Evolutionary conservation across 2,888 invertebrate species (phyloP).

Genomic region (Parochlus steinenii): DNA sequence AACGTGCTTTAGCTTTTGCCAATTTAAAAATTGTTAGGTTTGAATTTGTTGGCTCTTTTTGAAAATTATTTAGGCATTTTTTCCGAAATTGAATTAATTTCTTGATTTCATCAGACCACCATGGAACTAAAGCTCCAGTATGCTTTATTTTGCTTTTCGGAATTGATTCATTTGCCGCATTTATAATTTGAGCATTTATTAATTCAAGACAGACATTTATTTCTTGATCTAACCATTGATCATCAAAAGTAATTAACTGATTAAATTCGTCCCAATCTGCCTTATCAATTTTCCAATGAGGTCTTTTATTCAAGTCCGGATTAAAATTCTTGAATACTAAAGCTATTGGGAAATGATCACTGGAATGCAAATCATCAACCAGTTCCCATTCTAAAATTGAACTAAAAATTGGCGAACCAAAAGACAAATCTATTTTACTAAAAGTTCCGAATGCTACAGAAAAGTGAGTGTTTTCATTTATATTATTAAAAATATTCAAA

Average conservation of each 20-base stretch:
- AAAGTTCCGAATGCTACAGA: conserved; percentile 5
- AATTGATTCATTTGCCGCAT: not conserved
- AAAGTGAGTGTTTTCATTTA: no score
- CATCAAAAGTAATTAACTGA: no score
- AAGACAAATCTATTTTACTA: conserved; percentile 4
- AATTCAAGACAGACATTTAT: no score
- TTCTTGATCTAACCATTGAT: no score
- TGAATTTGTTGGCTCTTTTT: no score
- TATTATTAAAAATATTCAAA: conserved; percentile 9
- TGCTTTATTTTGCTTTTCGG: no score
- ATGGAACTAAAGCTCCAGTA: not conserved
- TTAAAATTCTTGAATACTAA: no score
- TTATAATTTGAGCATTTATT: not conserved
- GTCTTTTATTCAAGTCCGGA: no score
- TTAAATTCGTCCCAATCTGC: no score
- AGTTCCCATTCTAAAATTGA: conserved; percentile 7
- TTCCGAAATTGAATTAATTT: not conserved
- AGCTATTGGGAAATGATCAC: conserved; percentile 11
- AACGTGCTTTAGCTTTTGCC: conserved; percentile 3
- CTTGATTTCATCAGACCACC: not conserved
- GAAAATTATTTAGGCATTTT: not conserved
- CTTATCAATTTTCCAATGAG: no score
- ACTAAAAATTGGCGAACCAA: conserved; percentile 1
- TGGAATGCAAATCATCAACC: no score
- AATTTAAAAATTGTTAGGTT: no score